Percentiles rank a stretch among this genome's conserved stretches.
Evolutionary conservation across 2,888 invertebrate species (phyloP).

Genomic region (Isoperla grammatica): DNA sequence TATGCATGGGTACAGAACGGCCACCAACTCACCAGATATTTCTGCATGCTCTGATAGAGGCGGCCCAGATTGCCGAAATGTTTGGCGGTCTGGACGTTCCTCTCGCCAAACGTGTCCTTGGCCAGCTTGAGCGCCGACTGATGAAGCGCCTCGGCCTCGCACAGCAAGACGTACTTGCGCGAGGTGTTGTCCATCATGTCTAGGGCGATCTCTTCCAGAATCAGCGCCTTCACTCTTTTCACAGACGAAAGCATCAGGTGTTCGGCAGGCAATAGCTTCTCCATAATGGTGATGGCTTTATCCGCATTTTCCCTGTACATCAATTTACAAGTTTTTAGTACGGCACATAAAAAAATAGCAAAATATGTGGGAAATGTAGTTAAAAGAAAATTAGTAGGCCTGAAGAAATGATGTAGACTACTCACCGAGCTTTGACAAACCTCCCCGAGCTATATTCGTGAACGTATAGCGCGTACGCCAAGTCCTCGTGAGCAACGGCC

Average conservation of each 20-base stretch:
- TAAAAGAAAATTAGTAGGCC: background rate
- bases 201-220: slow-evolving; percentile 88
- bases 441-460: slow-evolving; percentile 85
- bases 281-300: slow-evolving; percentile 74
- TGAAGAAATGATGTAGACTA: slow-evolving; percentile 12
- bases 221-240: slow-evolving; percentile 85
- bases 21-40: slow-evolving; percentile 56
- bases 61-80: slow-evolving; percentile 94
- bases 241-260: slow-evolving; percentile 85
- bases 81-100: slow-evolving; percentile 92
- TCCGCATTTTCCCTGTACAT: slow-evolving; percentile 69
- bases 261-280: slow-evolving; percentile 70
- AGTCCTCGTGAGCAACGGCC: slow-evolving; percentile 84
- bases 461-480: slow-evolving; percentile 90
- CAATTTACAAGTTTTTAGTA: slow-evolving; percentile 26
- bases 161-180: slow-evolving; percentile 52
- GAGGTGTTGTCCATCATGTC: slow-evolving; percentile 52
- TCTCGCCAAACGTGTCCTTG: slow-evolving; percentile 80
- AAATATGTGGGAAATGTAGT: too few species aligned
- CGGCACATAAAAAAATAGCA: slow-evolving; percentile 1
- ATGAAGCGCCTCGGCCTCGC: slow-evolving; percentile 79
- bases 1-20: background rate
- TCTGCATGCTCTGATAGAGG: slow-evolving; percentile 89
- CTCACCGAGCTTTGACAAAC: slow-evolving; percentile 69
- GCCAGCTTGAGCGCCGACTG: slow-evolving; percentile 74